A percentile compares a stretch with the other conserved stretches of the same genome.
phyloP scores from a whole-genome alignment of 1,140 invertebrate genomes.

The Fragariocoptes setiger region DNA sequence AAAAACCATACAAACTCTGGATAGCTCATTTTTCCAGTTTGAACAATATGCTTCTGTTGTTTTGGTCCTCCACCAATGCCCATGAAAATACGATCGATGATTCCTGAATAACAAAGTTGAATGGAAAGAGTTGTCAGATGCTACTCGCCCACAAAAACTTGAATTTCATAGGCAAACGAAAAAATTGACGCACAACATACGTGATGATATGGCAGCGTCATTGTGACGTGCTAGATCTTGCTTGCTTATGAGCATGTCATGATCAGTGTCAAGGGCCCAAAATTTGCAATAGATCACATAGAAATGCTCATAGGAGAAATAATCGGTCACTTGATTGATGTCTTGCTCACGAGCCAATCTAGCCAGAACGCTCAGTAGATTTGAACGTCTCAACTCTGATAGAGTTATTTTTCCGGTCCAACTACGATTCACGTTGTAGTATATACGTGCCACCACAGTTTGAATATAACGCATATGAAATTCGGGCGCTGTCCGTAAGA shows the following conservation, averaged over 20 bases:
- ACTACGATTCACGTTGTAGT: constrained; percentile 84
- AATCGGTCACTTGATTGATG: constrained; percentile 79
- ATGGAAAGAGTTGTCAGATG: constrained; percentile 3
- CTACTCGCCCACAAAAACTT: constrained; percentile 1
- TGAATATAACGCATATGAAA: constrained; percentile 95
- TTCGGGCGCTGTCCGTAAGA: constrained; percentile 81
- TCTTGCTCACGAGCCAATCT: constrained; percentile 50
- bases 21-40: constrained; percentile 52
- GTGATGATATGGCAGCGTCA: constrained; percentile 45
- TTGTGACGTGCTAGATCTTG: constrained; percentile 75
- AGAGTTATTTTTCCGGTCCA: constrained; percentile 77
- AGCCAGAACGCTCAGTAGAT: constrained; percentile 30
- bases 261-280: constrained; percentile 94
- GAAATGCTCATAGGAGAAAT: constrained; percentile 97
- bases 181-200: no score
- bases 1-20: constrained; percentile 98
- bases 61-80: constrained; percentile 45
- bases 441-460: constrained; percentile 87
- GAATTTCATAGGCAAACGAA: no score
- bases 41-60: constrained; percentile 16
- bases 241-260: constrained; percentile 75
- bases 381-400: constrained; percentile 59
- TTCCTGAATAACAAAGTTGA: constrained; percentile 46
- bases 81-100: constrained; percentile 90
- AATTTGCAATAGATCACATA: constrained; percentile 99